Conservation (phyloP, 1,140 invertebrate genomes). For the Condylostylus longicornis region DNA sequence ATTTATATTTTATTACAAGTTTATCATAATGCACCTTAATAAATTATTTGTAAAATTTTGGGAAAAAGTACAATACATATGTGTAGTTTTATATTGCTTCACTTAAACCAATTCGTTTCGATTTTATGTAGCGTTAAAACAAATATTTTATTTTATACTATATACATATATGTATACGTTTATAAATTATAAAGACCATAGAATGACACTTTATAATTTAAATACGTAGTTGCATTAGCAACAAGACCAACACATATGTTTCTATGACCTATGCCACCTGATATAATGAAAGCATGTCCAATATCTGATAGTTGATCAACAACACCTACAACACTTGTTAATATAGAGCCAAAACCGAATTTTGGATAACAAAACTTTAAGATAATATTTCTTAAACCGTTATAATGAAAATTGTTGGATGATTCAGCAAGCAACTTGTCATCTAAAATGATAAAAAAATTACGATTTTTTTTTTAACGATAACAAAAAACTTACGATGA, state of each 20-base stretch:
- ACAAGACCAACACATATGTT: constrained; percentile 25
- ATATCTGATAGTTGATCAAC: constrained; percentile 19
- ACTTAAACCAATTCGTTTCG: too few species aligned
- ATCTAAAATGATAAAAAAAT: constrained; percentile 11
- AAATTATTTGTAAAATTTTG: too few species aligned
- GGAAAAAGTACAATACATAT: too few species aligned
- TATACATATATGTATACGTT: too few species aligned
- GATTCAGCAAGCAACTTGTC: constrained; percentile 20
- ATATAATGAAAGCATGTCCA: constrained; percentile 24
- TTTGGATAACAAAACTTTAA: constrained; percentile 24
- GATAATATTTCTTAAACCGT: constrained; percentile 16
- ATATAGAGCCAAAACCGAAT: constrained; percentile 12
- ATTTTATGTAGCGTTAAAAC: too few species aligned
- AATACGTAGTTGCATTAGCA: constrained; percentile 17
- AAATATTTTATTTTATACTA: too few species aligned
- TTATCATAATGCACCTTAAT: too few species aligned
- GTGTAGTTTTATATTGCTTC: too few species aligned
- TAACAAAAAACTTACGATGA: too few species aligned
- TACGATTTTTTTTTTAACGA: too few species aligned
- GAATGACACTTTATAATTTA: constrained; percentile 20
- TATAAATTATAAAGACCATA: too few species aligned
- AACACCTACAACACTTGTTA: constrained; percentile 22
- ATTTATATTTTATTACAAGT: too few species aligned
- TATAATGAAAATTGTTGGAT: constrained; percentile 17
- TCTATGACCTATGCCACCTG: constrained; percentile 26